phyloP scores from a whole-genome alignment of 2,797 vertebrate genomes.

The Lutra lutra region DNA sequence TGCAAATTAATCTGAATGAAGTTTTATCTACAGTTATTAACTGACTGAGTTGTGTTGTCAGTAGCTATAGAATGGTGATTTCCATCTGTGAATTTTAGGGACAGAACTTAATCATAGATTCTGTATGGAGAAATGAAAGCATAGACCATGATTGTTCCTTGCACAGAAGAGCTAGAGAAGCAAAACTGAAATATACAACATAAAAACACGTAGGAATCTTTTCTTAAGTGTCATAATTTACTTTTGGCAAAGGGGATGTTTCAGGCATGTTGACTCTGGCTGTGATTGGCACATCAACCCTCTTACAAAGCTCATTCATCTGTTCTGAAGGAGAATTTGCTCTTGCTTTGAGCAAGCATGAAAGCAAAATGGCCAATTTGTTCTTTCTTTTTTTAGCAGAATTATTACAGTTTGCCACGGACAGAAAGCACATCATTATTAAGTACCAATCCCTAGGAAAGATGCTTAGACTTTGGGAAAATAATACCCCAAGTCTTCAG shows the following conservation, averaged over 20 bases:
- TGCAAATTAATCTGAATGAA: conserved; percentile 98
- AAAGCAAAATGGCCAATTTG: conserved; percentile 69
- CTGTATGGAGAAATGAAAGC: conserved; percentile 79
- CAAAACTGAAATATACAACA: conserved; percentile 80
- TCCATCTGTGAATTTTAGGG: conserved; percentile 89
- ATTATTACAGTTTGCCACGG: conserved; percentile 48
- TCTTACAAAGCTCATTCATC: conserved; percentile 62
- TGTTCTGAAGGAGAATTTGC: conserved; percentile 63
- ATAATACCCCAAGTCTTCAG: not conserved
- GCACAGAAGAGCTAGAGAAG: conserved; percentile 73
- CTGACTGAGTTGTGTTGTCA: conserved; percentile 94
- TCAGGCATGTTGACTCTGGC: conserved; percentile 67
- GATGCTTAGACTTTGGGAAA: not conserved
- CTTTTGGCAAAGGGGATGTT: conserved; percentile 71
- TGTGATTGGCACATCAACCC: conserved; percentile 37
- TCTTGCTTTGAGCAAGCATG: conserved; percentile 64
- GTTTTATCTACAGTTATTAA: conserved; percentile 95
- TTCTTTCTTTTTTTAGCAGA: conserved; percentile 32
- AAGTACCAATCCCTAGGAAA: not conserved
- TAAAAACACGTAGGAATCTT: conserved; percentile 74
- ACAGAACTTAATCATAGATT: conserved; percentile 84
- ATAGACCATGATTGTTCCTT: conserved; percentile 78
- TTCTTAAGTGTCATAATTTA: conserved; percentile 80
- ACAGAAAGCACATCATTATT: not conserved
- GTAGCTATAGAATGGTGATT: conserved; percentile 87